phyloP scores from a whole-genome alignment of 1,140 invertebrate genomes.

The Tenebrio molitor region DNA sequence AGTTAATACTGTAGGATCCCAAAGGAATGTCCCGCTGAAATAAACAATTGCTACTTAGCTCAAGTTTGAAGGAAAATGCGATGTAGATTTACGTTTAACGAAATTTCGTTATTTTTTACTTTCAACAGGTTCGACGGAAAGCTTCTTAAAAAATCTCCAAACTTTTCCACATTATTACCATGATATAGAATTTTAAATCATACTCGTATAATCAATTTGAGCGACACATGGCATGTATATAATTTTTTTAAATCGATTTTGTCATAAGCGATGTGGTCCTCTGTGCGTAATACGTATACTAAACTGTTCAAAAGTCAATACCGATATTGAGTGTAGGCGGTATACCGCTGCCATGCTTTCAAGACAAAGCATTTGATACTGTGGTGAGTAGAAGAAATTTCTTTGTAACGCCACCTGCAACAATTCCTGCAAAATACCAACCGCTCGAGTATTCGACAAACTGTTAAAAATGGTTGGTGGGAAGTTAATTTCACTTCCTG shows the following conservation, averaged over 20 bases:
- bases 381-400: background rate
- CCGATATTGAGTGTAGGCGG: conserved; percentile 13
- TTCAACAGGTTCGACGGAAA: background rate
- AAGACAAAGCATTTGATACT: background rate
- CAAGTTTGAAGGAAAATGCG: background rate
- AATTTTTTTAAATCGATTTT: conserved; percentile 33
- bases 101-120: background rate
- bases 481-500: conserved; percentile 24
- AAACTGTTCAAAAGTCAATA: conserved; percentile 19
- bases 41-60: background rate
- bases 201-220: conserved; percentile 15
- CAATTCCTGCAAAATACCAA: background rate
- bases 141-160: background rate
- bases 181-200: background rate
- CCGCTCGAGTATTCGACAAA: background rate
- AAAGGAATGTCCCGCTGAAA: background rate
- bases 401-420: conserved; percentile 8
- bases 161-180: background rate
- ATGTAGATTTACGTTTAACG: background rate
- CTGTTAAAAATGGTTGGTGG: background rate
- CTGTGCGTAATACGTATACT: background rate
- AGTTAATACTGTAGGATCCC: background rate
- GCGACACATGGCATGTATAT: conserved; percentile 11
- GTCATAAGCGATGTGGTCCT: conserved; percentile 12
- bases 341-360: conserved; percentile 9